Evolutionary conservation across 2,888 invertebrate genomes (phyloP), one percentile per base, ranked within the genome.

Genomic region (Pachydiplax longipennis): DNA sequence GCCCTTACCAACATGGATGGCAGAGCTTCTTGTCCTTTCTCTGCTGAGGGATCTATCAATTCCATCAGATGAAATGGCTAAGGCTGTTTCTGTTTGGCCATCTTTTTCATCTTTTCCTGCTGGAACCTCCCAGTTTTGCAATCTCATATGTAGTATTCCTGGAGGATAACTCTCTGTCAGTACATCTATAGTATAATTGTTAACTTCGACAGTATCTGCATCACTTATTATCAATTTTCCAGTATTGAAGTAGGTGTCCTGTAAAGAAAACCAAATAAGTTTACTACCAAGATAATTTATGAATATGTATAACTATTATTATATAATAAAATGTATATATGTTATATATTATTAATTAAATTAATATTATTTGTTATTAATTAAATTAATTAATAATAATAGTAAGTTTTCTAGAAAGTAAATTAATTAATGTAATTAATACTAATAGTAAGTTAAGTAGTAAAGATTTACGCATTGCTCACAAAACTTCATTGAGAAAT

Each of bases 141-240:
- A 37, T 12, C 58, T 61, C 35, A 87, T 40, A 87, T 61, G 6
- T 4, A 87, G 31, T 3, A 87, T 22, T 87, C 61, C 92, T 22
- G 94, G 93, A 53, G 94, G 92, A 90, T 93, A 91, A 10, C 92
- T 92, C 91, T 94, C 94, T 0, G 93, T 93, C 12, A 94, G 92
- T 65, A 95, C 92, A 40, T 92, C 92, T 22, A 94, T 92, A 73
- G 92, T 92, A 92, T 94, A 95, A 44, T 93, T 92, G 92, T 95
- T 95, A 65, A 94, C 94, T 22, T 92, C 93, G 15, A 92, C 92
- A 25, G 93, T 93, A 92, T 95, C 95, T 10, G 93, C 93, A 91
- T 95, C 95, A 91, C 93, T 93, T 91, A 95, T 93, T 91, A 95
- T 93, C 90, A 95, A 91, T 90, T 93, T 92, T 58, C 93, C 92